These are phyloP conservation scores for Capitulum mitella DNA, from an alignment of 2,888 invertebrate genomes.

Conservation along the genomic window DNA sequence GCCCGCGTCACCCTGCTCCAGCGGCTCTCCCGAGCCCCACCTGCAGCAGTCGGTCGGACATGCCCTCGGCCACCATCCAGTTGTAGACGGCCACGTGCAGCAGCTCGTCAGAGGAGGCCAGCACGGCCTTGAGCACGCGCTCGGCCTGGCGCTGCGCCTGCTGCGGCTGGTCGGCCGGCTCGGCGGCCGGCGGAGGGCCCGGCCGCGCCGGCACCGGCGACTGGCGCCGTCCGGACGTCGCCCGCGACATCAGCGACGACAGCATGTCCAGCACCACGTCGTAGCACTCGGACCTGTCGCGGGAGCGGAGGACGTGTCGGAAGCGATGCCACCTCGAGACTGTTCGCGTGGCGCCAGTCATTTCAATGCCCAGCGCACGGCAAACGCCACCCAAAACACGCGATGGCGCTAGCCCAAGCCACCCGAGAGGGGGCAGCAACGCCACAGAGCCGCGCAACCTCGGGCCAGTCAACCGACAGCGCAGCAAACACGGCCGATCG, in stretches of 20 bases:
- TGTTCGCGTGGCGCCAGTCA: too few species aligned
- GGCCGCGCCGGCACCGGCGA: constrained; percentile 40
- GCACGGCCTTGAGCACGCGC: constrained; percentile 46
- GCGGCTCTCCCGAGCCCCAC: too few species aligned
- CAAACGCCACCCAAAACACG: too few species aligned
- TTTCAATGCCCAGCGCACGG: too few species aligned
- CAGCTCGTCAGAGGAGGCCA: constrained; percentile 65
- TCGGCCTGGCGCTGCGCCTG: constrained; percentile 48
- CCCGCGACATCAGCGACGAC: constrained; percentile 48
- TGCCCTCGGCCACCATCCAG: constrained; percentile 65
- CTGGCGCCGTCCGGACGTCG: constrained; percentile 44
- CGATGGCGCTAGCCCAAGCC: too few species aligned
- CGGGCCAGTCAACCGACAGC: too few species aligned
- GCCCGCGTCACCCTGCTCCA: too few species aligned
- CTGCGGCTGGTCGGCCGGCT: constrained; percentile 49
- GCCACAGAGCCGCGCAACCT: too few species aligned
- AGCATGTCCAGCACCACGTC: constrained; percentile 54
- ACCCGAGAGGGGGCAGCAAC: too few species aligned
- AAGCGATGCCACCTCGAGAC: too few species aligned
- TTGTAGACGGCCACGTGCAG: constrained; percentile 86
- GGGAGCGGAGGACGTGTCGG: neutral
- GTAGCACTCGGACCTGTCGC: constrained; percentile 26
- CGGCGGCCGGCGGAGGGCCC: constrained; percentile 44
- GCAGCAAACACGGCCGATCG: too few species aligned
- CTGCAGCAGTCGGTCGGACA: constrained; percentile 48